Base-by-base conservation (phyloP, 2,113 vertebrate genomes). In the Saccopteryx leptura region DNA sequence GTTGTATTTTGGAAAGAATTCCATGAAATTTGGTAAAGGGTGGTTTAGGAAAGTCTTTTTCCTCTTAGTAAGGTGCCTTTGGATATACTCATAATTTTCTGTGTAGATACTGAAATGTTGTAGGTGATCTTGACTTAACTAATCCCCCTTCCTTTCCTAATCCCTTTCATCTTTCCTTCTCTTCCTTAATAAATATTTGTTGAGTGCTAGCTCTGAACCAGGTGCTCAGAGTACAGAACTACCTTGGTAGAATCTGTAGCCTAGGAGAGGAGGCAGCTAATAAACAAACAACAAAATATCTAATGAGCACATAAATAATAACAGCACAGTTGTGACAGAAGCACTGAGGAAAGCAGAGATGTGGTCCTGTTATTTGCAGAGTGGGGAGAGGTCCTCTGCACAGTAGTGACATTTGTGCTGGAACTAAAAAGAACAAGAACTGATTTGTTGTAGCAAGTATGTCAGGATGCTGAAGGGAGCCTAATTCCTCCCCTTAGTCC, bases 401-500 rank as follows among this genome's bases (percentile, higher is more conserved):
- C 12, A 28, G 9, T 9, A 11, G 24, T 3, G 26, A 91, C 24
- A 46, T 60, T 5, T n/a, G 56, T 52, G 17, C 52, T 24, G 39
- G 6, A 66, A 4, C 48, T 50, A 18, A 65, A 91, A 76, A n/a
- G 9, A 19, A 21, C 39, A 39, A 2, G 7, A 83, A 21, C 9
- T 12, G 54, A 83, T 15, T 9, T 6, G 11, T 26, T 69, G 46
- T 8, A 11, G 61, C 80, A 52, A 8, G 13, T 2, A 10, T 6
- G 12, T 71, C 33, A 17, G n/a, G 78, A 46, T 7, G 5, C 46
- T 72, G 5, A 4, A 28, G 26, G 33, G 18, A 8, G 7, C 1
- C 0, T 46, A 66, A 7, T 50, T 12, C 31, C 5, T 11, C 18
- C 1, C 11, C 1, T 5, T 2, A 21, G 4, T 5, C 14, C 7